Evolutionary conservation across 2,797 vertebrate species (phyloP).

Genomic region (Phoeniculus purpureus): DNA sequence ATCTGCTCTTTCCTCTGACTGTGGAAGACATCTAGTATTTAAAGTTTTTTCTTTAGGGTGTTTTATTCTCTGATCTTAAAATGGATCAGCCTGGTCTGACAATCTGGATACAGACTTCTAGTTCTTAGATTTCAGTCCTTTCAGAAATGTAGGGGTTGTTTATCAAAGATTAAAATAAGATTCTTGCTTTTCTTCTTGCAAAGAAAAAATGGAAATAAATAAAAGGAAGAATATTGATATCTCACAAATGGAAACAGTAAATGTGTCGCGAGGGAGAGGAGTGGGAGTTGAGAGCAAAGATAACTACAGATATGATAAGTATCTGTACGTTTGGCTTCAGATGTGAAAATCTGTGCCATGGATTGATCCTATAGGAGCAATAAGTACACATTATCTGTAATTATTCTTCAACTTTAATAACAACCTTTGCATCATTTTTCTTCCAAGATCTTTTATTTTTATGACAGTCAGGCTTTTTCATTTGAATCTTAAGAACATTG

Average conservation of each 20-base stretch:
- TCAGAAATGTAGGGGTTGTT: neutral
- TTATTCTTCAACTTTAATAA: slow-evolving; percentile 75
- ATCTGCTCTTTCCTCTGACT: neutral
- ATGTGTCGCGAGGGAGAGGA: slow-evolving; percentile 43
- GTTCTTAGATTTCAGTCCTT: neutral
- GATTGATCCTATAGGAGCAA: slow-evolving; percentile 69
- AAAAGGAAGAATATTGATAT: slow-evolving; percentile 36
- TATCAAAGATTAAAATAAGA: neutral
- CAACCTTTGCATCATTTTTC: slow-evolving; percentile 20
- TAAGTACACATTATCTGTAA: slow-evolving; percentile 77
- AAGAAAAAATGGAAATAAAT: slow-evolving; percentile 31
- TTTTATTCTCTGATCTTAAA: neutral
- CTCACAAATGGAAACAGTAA: slow-evolving; percentile 51
- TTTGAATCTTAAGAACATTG: slow-evolving; percentile 60
- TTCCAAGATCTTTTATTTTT: slow-evolving; percentile 15
- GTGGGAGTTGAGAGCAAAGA: slow-evolving; percentile 54
- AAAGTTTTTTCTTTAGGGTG: neutral
- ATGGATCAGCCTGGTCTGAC: neutral
- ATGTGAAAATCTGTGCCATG: slow-evolving; percentile 47
- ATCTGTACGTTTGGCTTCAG: slow-evolving; percentile 59
- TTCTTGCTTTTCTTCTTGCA: neutral
- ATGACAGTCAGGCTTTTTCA: slow-evolving; percentile 24
- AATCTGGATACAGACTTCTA: neutral
- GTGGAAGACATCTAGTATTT: neutral
- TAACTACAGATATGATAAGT: slow-evolving; percentile 55